Conservation (phyloP, 2,113 vertebrate genomes). For the Megatriorchis doriae region DNA sequence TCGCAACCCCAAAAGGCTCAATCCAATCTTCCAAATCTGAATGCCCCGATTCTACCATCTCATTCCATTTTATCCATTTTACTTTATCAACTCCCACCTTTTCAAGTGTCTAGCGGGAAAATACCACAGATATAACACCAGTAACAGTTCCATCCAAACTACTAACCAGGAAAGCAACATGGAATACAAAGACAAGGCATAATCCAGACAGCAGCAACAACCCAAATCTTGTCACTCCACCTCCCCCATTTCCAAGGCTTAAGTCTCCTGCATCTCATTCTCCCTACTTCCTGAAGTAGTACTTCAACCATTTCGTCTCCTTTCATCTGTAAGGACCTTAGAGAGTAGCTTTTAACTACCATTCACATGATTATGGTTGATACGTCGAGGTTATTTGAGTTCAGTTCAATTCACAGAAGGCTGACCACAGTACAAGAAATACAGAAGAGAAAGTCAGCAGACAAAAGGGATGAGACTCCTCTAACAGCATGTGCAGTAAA, state of each 20-base stretch:
- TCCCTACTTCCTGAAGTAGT: neutral
- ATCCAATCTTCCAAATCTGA: neutral
- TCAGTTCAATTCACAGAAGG: neutral
- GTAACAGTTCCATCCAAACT: neutral
- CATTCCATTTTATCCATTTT: neutral
- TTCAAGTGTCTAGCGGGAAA: neutral
- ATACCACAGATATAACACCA: neutral
- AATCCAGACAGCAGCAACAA: neutral
- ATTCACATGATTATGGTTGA: neutral
- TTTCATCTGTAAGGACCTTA: neutral
- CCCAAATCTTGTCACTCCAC: neutral
- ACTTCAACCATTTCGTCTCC: neutral
- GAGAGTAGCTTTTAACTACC: neutral
- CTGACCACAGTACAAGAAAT: neutral
- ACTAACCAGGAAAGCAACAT: neutral
- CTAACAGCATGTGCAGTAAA: neutral
- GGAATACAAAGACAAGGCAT: neutral
- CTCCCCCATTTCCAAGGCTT: neutral
- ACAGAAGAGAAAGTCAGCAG: neutral
- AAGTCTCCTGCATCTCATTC: neutral
- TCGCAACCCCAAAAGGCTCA: neutral
- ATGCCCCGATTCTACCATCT: neutral
- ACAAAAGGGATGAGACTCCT: neutral
- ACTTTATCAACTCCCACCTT: neutral
- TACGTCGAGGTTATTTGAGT: neutral